Conservation (phyloP, 2,888 invertebrate genomes). For the Ennomos erosarius region DNA sequence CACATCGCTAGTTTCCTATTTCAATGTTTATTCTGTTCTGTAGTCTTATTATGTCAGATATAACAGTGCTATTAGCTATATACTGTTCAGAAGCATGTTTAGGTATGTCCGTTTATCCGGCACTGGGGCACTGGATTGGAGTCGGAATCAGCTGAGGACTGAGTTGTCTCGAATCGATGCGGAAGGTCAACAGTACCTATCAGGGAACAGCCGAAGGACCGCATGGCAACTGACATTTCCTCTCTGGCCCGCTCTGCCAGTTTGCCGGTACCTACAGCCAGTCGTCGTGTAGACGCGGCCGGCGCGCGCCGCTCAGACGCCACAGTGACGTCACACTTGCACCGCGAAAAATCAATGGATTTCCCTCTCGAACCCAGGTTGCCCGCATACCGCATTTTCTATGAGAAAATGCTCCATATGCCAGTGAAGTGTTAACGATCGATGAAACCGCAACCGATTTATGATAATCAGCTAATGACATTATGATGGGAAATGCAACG, state of each 20-base stretch:
- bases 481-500: slow-evolving; percentile 58
- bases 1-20: no score
- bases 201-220: slow-evolving; percentile 62
- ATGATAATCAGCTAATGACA: slow-evolving; percentile 55
- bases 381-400: slow-evolving; percentile 84
- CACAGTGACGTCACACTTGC: slow-evolving; percentile 75
- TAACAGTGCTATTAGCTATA: no score
- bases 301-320: slow-evolving; percentile 79
- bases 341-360: slow-evolving; percentile 83
- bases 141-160: slow-evolving; percentile 68
- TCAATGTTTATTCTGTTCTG: no score
- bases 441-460: slow-evolving; percentile 46
- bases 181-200: slow-evolving; percentile 71
- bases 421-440: slow-evolving; percentile 69
- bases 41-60: no score
- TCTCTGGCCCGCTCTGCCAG: slow-evolving; percentile 60
- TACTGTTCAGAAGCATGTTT: no score
- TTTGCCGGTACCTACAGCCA: slow-evolving; percentile 37
- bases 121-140: slow-evolving; percentile 38
- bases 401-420: slow-evolving; percentile 78
- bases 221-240: slow-evolving; percentile 78
- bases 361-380: slow-evolving; percentile 69
- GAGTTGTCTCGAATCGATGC: slow-evolving; percentile 64
- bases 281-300: slow-evolving; percentile 78
- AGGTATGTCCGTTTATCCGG: not conserved